Evolutionary conservation across 2,797 vertebrate genomes (phyloP).

Genomic region (Hirundo rustica): DNA sequence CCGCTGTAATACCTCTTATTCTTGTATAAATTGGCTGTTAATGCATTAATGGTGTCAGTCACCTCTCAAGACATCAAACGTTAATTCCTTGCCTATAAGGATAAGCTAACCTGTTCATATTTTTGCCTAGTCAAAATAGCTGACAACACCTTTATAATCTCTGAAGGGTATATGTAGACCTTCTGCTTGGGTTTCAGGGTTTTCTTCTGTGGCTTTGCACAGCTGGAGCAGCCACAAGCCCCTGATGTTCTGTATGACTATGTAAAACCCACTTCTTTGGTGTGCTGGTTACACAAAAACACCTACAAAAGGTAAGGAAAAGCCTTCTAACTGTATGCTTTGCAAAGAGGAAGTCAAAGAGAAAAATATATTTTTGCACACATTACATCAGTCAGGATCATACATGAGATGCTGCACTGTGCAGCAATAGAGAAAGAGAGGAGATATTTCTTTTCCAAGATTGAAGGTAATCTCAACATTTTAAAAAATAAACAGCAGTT

Average conservation of each 20-base stretch:
- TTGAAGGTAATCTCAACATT: neutral
- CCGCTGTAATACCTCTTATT: neutral
- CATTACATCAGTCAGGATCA: neutral
- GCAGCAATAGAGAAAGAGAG: neutral
- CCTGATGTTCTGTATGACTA: neutral
- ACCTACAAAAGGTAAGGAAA: neutral
- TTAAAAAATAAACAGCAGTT: neutral
- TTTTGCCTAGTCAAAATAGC: neutral
- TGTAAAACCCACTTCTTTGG: neutral
- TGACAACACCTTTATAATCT: neutral
- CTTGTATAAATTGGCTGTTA: neutral
- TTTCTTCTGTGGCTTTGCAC: neutral
- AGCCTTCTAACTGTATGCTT: neutral
- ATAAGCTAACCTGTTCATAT: neutral
- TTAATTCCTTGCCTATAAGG: neutral
- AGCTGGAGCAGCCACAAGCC: neutral
- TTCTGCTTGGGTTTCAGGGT: neutral
- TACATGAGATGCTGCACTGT: neutral
- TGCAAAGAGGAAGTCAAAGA: neutral
- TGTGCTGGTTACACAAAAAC: neutral
- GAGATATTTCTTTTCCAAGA: neutral
- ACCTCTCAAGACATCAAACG: neutral
- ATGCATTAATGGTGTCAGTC: neutral
- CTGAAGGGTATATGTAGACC: neutral
- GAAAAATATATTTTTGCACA: neutral